Evolutionary conservation across 1,140 invertebrate genomes (phyloP).

Genomic region (Camponotus pennsylvanicus): DNA sequence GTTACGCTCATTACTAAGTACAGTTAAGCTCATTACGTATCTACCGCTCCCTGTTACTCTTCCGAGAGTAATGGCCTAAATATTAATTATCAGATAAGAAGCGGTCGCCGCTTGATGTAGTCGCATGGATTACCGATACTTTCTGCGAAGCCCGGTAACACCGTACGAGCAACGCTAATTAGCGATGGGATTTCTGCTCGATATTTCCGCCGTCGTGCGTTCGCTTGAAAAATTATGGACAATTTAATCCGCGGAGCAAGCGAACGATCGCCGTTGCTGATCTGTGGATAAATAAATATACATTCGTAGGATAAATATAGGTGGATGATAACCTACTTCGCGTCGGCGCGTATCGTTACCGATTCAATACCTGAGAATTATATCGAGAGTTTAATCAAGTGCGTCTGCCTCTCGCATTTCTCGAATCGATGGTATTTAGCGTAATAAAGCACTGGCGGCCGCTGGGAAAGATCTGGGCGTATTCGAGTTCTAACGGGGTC

Average conservation of each 20-base stretch:
- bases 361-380: slow-evolving; percentile 9
- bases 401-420: slow-evolving; percentile 15
- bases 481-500: slow-evolving; percentile 41
- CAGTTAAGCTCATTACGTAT: slow-evolving; percentile 64
- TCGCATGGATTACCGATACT: slow-evolving; percentile 21
- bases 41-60: slow-evolving; percentile 5
- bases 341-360: slow-evolving; percentile 19
- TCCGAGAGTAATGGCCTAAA: slow-evolving; percentile 63
- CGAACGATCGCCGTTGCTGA: neutral
- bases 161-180: slow-evolving; percentile 60
- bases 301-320: neutral
- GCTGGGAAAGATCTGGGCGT: slow-evolving; percentile 44
- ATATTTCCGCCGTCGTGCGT: neutral
- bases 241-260: slow-evolving; percentile 24
- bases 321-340: slow-evolving; percentile 51
- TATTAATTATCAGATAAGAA: slow-evolving; percentile 66
- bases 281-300: slow-evolving; percentile 14
- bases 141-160: slow-evolving; percentile 48
- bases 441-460: slow-evolving; percentile 49
- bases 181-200: slow-evolving; percentile 8
- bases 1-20: slow-evolving; percentile 62
- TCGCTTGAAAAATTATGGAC: slow-evolving; percentile 51
- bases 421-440: slow-evolving; percentile 57
- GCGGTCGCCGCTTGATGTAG: neutral
- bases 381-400: slow-evolving; percentile 11